phyloP scores from a whole-genome alignment of 2,888 invertebrate species.

The Orchestes rusci region DNA sequence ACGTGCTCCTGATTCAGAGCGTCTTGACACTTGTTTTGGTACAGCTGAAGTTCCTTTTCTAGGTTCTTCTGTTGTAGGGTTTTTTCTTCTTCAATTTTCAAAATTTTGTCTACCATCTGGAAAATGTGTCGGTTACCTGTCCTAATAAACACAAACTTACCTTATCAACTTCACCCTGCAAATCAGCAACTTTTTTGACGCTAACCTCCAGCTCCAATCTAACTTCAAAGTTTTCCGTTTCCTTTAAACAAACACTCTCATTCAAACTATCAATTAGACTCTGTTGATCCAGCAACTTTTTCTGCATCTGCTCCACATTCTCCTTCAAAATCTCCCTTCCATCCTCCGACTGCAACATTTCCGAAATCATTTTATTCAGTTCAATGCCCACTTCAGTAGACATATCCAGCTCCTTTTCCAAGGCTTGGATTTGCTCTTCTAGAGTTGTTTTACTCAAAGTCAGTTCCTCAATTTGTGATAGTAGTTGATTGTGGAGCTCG shows the following conservation, averaged over 20 bases:
- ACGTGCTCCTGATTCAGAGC: conserved; percentile 47
- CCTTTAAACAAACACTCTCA: conserved; percentile 47
- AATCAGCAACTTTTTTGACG: conserved; percentile 39
- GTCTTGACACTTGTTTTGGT: conserved; percentile 38
- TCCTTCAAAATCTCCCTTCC: conserved; percentile 53
- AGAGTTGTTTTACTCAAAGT: conserved; percentile 46
- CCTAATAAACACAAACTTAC: conserved; percentile 13
- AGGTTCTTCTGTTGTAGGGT: conserved; percentile 38
- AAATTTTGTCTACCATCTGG: conserved; percentile 36
- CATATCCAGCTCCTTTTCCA: conserved; percentile 71
- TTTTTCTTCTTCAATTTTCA: conserved; percentile 43
- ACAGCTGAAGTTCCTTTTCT: conserved; percentile 36
- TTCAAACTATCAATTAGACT: conserved; percentile 49
- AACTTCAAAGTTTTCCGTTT: conserved; percentile 50
- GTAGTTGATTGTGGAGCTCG: conserved; percentile 58
- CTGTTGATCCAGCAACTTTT: conserved; percentile 59
- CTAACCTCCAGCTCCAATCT: conserved; percentile 41
- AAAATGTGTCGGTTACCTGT: no score
- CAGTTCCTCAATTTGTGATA: conserved; percentile 54
- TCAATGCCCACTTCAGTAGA: conserved; percentile 76
- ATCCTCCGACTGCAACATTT: conserved; percentile 56
- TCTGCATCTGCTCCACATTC: conserved; percentile 59
- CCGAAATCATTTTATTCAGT: conserved; percentile 59
- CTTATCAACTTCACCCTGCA: conserved; percentile 41
- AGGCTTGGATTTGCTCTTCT: conserved; percentile 59